Conservation (phyloP, 2,888 invertebrate species). For the Unio delphinus region DNA sequence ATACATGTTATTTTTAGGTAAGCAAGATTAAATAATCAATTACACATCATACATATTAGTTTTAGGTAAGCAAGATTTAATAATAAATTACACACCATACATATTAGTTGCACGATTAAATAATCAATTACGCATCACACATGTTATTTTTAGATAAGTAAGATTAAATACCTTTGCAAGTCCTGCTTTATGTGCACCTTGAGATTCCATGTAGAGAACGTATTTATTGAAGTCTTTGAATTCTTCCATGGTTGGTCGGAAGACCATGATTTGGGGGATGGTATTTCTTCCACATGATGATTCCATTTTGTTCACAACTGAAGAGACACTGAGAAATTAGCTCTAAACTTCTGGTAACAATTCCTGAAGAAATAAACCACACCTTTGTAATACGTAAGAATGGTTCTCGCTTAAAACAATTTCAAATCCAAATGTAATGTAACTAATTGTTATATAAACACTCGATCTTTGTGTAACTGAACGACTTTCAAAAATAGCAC, state of each 20-base stretch:
- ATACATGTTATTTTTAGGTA: neutral
- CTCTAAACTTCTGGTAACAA: no score
- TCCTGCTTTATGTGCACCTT: conserved; percentile 94
- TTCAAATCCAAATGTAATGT: no score
- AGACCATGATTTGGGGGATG: conserved; percentile 73
- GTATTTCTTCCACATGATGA: conserved; percentile 62
- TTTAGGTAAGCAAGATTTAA: conserved; percentile 3
- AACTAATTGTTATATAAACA: no score
- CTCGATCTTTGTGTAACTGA: no score
- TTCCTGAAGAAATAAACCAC: no score
- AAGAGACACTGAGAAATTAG: no score
- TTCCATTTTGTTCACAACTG: conserved; percentile 46
- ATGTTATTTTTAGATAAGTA: neutral
- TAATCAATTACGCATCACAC: neutral
- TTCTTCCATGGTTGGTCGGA: conserved; percentile 96
- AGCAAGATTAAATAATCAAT: conserved; percentile 62
- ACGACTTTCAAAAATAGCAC: no score
- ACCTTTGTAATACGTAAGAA: no score
- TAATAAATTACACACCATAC: conserved; percentile 59
- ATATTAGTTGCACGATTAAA: no score
- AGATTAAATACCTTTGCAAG: conserved; percentile 83
- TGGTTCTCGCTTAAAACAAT: no score
- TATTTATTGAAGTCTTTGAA: conserved; percentile 95
- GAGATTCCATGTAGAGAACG: conserved; percentile 90
- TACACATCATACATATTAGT: neutral